These are phyloP conservation scores for Leptinotarsa texana DNA, from an alignment of 1,140 invertebrate genomes.

Conservation along the genomic window DNA sequence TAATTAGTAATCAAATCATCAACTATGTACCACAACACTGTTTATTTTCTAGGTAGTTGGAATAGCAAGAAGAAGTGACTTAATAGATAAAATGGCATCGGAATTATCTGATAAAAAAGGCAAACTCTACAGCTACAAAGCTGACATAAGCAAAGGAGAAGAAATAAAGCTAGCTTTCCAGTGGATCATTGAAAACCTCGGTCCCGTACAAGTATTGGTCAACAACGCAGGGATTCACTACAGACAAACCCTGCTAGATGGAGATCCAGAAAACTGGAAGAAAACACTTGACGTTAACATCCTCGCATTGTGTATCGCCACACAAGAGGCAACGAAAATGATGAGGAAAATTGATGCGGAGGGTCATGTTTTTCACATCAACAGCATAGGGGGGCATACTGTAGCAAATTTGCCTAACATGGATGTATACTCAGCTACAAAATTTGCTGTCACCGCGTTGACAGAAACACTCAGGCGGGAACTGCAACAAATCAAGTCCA, in stretches of 20 bases:
- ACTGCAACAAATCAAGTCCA: background rate
- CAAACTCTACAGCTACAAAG: slow-evolving; percentile 59
- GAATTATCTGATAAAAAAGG: slow-evolving; percentile 36
- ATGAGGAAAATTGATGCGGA: slow-evolving; percentile 63
- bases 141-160: slow-evolving; percentile 68
- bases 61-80: background rate
- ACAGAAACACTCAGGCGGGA: slow-evolving; percentile 62
- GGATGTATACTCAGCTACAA: slow-evolving; percentile 66
- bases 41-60: slow-evolving; percentile 13
- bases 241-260: slow-evolving; percentile 1
- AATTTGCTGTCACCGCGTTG: slow-evolving; percentile 71
- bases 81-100: background rate
- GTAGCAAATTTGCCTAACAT: slow-evolving; percentile 44
- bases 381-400: slow-evolving; percentile 58
- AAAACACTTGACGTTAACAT: slow-evolving; percentile 21
- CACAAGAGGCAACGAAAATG: slow-evolving; percentile 56
- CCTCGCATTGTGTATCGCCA: slow-evolving; percentile 58
- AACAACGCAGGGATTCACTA: slow-evolving; percentile 71
- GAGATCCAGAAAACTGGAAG: slow-evolving; percentile 25
- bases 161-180: slow-evolving; percentile 69
- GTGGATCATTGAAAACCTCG: slow-evolving; percentile 64
- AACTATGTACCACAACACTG: no score
- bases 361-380: slow-evolving; percentile 70
- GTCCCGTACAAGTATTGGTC: slow-evolving; percentile 70
- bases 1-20: no score